These are phyloP conservation scores for Hololepta plana DNA, from an alignment of 2,888 invertebrate species.

Conservation along the genomic window DNA sequence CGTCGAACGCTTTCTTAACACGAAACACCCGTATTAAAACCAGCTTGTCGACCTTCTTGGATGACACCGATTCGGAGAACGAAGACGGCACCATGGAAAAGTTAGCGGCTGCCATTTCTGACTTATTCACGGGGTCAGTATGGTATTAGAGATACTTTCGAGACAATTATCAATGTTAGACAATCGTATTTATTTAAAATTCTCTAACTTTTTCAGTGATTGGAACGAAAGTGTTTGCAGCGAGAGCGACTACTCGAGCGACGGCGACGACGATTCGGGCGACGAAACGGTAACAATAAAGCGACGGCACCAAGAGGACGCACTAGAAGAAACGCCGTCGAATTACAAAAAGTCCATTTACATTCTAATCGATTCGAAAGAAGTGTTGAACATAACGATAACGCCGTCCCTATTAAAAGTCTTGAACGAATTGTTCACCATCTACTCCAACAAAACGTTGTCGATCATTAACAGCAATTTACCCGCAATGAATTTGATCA, in stretches of 20 bases:
- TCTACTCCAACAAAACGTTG: constrained; percentile 25
- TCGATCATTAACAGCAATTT: constrained; percentile 23
- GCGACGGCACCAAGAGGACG: constrained; percentile 10
- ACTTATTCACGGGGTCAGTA: constrained; percentile 54
- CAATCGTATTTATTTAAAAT: constrained; percentile 3
- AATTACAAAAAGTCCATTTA: constrained; percentile 37
- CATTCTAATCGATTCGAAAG: constrained; percentile 46
- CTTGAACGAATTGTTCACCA: constrained; percentile 25
- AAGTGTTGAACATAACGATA: constrained; percentile 46
- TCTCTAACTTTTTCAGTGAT: constrained; percentile 17
- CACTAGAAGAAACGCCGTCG: constrained; percentile 7
- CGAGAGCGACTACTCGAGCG: constrained; percentile 22
- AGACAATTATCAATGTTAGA: neutral
- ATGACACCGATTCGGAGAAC: constrained; percentile 58
- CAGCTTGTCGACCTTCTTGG: constrained; percentile 32
- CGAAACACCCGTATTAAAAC: constrained; percentile 24
- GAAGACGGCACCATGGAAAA: constrained; percentile 52
- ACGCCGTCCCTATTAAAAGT: constrained; percentile 43
- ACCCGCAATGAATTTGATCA: constrained; percentile 32
- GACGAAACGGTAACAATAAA: constrained; percentile 13
- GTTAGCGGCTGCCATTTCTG: constrained; percentile 51
- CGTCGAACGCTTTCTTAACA: constrained; percentile 19
- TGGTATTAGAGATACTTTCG: constrained; percentile 2
- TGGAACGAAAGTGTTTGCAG: constrained; percentile 28
- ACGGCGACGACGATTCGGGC: constrained; percentile 22